phyloP scores from a whole-genome alignment of 2,113 vertebrate species.

The Isurus oxyrinchus region DNA sequence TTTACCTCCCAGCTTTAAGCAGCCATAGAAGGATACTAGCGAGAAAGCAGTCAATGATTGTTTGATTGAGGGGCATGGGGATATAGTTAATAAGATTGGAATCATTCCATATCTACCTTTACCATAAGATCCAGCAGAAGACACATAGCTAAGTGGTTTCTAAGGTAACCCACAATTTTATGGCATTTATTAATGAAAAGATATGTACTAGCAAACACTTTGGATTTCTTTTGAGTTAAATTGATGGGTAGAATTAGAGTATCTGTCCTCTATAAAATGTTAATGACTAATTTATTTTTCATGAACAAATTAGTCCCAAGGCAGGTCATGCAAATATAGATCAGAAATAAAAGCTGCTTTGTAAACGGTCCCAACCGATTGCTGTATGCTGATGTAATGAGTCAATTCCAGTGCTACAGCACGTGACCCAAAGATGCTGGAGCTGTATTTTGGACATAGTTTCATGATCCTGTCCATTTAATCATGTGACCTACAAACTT shows the following conservation, averaged over 20 bases:
- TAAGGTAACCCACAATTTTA: background rate
- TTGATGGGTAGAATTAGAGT: background rate
- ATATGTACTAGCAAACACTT: background rate
- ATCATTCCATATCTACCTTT: background rate
- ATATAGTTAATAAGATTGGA: background rate
- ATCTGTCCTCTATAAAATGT: background rate
- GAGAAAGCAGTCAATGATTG: background rate
- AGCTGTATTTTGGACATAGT: background rate
- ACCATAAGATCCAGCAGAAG: background rate
- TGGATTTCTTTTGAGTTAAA: background rate
- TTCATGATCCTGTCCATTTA: background rate
- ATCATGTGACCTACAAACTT: background rate
- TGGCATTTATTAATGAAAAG: background rate
- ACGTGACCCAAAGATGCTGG: background rate
- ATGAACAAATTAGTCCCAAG: background rate
- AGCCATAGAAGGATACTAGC: background rate
- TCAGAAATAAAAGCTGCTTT: background rate
- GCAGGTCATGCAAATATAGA: background rate
- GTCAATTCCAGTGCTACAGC: background rate
- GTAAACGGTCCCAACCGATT: background rate
- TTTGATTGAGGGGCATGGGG: background rate
- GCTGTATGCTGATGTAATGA: background rate
- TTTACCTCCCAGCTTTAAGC: background rate
- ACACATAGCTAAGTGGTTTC: background rate
- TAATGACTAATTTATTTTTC: background rate